Evolutionary conservation across 2,797 vertebrate genomes (phyloP).

Genomic region (Dallia pectoralis): DNA sequence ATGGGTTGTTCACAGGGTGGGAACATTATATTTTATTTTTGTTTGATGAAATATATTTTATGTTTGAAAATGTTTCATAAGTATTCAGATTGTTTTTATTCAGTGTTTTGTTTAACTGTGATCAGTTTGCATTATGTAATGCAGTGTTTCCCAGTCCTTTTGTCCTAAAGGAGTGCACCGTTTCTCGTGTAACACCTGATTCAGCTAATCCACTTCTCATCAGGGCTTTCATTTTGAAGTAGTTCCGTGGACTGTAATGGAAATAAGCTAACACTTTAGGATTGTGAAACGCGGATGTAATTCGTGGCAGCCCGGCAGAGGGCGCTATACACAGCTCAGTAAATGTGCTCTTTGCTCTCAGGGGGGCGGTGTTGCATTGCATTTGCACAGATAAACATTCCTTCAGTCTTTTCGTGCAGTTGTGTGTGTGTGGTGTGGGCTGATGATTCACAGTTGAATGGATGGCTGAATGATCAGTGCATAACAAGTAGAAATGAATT

Average conservation of each 20-base stretch:
- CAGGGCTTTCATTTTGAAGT: not conserved
- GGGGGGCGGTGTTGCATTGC: conserved; percentile 70
- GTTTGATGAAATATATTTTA: too few relatives aligned
- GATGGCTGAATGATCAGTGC: not conserved
- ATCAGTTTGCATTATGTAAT: too few relatives aligned
- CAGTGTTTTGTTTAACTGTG: too few relatives aligned
- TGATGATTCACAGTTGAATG: not conserved
- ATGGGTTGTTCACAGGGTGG: too few relatives aligned
- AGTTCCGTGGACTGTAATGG: not conserved
- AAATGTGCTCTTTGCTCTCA: conserved; percentile 24
- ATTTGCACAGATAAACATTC: conserved; percentile 51
- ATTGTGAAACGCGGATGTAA: not conserved
- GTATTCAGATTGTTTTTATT: too few relatives aligned
- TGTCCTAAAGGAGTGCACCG: not conserved
- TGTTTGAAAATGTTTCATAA: too few relatives aligned
- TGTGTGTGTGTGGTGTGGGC: not conserved
- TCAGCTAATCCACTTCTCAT: not conserved
- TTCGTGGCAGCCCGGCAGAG: conserved; percentile 46
- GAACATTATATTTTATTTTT: conserved; percentile 15
- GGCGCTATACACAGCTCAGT: conserved; percentile 24
- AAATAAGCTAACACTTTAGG: too few relatives aligned
- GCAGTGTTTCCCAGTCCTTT: too few relatives aligned
- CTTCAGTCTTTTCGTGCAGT: conserved; percentile 49
- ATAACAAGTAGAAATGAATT: not conserved
- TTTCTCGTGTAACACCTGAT: not conserved